Conservation (phyloP, 1,140 invertebrate species). For the Galleria mellonella region DNA sequence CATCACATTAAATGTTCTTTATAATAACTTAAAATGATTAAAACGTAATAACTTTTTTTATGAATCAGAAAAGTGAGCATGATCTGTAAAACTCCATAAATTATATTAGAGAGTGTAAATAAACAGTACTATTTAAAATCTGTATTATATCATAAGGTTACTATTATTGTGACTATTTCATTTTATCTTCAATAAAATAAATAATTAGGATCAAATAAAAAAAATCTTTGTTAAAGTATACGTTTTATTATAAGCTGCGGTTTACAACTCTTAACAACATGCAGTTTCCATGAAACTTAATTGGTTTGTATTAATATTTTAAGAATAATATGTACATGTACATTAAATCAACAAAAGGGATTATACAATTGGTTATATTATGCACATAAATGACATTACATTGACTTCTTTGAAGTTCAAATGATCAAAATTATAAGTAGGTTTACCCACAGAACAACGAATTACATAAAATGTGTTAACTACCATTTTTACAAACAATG, state of each 20-base stretch:
- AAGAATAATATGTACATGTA: conserved; percentile 46
- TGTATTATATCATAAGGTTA: no score
- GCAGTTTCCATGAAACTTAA: conserved; percentile 63
- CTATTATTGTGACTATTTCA: no score
- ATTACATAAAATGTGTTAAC: neutral
- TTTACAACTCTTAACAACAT: conserved; percentile 65
- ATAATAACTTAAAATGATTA: no score
- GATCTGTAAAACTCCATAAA: no score
- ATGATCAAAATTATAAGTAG: conserved; percentile 12
- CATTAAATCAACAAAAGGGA: conserved; percentile 25
- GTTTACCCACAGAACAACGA: conserved; percentile 30
- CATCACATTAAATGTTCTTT: no score
- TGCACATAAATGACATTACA: conserved; percentile 7
- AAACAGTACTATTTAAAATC: no score
- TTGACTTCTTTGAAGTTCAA: conserved; percentile 35
- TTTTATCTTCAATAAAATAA: no score
- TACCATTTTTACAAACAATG: conserved; percentile 23
- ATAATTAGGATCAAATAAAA: neutral
- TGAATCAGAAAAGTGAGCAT: no score
- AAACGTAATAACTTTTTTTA: no score
- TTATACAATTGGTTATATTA: conserved; percentile 27
- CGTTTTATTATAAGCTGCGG: conserved; percentile 59
- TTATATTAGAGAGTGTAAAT: no score
- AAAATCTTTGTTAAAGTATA: conserved; percentile 37
- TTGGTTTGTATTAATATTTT: conserved; percentile 36